phyloP scores from a whole-genome alignment of 1,140 invertebrate genomes.

The Eciton burchellii region DNA sequence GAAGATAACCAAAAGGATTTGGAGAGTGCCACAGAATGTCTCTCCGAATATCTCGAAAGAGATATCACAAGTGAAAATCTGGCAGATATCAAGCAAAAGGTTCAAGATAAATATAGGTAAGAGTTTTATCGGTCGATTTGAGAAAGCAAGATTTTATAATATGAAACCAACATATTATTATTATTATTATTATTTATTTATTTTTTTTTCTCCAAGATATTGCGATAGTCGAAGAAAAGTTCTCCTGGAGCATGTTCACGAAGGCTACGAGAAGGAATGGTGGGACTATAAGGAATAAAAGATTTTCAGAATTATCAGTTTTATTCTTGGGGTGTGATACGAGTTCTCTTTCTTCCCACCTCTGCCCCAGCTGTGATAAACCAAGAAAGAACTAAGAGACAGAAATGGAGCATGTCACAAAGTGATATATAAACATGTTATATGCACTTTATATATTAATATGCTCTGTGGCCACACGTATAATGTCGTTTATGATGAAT shows the following conservation, averaged over 20 bases:
- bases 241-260: conserved; percentile 97
- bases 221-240: conserved; percentile 98
- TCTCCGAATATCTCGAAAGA: conserved; percentile 98
- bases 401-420: conserved; percentile 71
- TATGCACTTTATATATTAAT: conserved; percentile 73
- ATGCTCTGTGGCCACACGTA: conserved; percentile 71
- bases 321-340: conserved; percentile 65
- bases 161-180: conserved; percentile 22
- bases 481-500: conserved; percentile 71
- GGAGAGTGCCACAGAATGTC: conserved; percentile 97
- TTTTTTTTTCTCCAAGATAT: conserved; percentile 92
- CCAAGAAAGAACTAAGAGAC: conserved; percentile 76
- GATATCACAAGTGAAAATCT: conserved; percentile 99
- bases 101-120: conserved; percentile 99
- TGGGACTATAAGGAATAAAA: conserved; percentile 96
- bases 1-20: conserved; percentile 99
- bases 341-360: conserved; percentile 67
- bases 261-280: conserved; percentile 99
- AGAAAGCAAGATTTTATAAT: not conserved
- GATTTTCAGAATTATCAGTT: conserved; percentile 51
- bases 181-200: too few species aligned
- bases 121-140: not conserved
- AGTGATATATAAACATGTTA: conserved; percentile 69
- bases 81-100: conserved; percentile 99
- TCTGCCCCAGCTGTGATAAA: conserved; percentile 84